Evolutionary conservation across 2,113 vertebrate genomes (phyloP), one percentile per base, ranked within the genome.

Genomic region (Nansenia antarctica): DNA sequence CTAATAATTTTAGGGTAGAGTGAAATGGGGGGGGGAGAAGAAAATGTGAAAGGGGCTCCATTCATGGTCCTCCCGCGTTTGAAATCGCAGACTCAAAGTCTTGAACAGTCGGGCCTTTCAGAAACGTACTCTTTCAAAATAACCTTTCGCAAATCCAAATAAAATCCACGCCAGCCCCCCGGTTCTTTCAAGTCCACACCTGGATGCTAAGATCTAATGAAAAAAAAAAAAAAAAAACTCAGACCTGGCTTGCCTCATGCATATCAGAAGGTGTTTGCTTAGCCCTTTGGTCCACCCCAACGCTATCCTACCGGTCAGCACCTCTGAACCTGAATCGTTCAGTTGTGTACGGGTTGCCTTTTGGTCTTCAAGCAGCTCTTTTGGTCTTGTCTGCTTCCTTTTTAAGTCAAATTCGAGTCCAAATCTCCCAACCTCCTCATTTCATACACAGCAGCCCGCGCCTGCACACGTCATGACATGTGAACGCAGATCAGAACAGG

Each of bases 141-240:
- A 81, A 47, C 32, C 81, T 63, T 87, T 74, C 22, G 71, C 73
- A 78, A 87, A 87, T 85, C 84, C 86, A 93, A 93, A 90, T 87
- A 91, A 88, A 87, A 83, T 68, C 76, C 29, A 2, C 31, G 80
- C 86, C 77, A 79, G 69, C 7, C 76, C 74, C 84, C 67, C 55
- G 62, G 12, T 67, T 72, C 87, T 92, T 92, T 92, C 86, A 92
- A 89, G 88, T 90, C 78, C 82, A 75, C 91, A 92, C 91, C 91
- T 92, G 91, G 82, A 71, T 69, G 39, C 79, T 74, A 64, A 83
- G 79, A 88, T 89, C 85, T 89, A 9, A 88, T 64, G 79, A 67
- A 65, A 69, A 77, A 60, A 42, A 52, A 62, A 6, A 27, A 37
- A 6, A 32, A 45, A 63, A 66, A 39, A 11, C 65, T 67, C 53